Conservation (phyloP, 2,797 vertebrate genomes). For the Poecilia gillii region DNA sequence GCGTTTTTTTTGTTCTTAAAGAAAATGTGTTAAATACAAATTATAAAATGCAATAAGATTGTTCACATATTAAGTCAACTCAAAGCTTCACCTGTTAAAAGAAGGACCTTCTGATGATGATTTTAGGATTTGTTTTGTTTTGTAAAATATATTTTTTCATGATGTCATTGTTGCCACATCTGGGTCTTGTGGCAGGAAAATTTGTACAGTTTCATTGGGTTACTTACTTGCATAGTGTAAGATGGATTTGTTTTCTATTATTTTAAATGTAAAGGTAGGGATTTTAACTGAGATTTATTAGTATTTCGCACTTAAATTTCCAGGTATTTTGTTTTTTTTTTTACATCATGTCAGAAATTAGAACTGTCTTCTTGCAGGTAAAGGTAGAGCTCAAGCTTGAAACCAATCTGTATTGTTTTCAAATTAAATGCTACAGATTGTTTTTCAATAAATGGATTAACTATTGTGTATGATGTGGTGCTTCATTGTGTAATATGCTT, state of each 20-base stretch:
- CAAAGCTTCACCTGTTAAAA: neutral
- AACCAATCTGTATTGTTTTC: slow-evolving; percentile 49
- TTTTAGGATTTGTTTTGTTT: slow-evolving; percentile 15
- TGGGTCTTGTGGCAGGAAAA: slow-evolving; percentile 37
- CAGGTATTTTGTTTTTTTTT: slow-evolving; percentile 14
- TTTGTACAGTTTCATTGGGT: neutral
- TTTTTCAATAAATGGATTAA: slow-evolving; percentile 66
- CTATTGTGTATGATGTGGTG: slow-evolving; percentile 52
- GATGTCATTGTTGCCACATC: slow-evolving; percentile 25
- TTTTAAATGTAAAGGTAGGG: slow-evolving; percentile 30
- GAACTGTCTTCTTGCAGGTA: slow-evolving; percentile 52
- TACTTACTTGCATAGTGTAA: slow-evolving; percentile 6
- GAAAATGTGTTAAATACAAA: slow-evolving; percentile 4
- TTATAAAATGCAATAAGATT: slow-evolving; percentile 3
- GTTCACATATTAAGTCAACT: neutral
- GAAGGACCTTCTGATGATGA: neutral
- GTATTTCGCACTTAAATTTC: slow-evolving; percentile 33
- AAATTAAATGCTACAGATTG: slow-evolving; percentile 49
- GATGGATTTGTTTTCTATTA: slow-evolving; percentile 24
- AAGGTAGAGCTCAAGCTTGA: slow-evolving; percentile 64
- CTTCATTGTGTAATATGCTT: slow-evolving; percentile 53
- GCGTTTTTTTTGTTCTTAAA: neutral
- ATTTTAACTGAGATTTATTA: slow-evolving; percentile 31
- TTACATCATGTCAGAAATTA: slow-evolving; percentile 58
- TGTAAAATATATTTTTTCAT: slow-evolving; percentile 44